A percentile compares a stretch with the other conserved stretches of the same genome.
phyloP scores from a whole-genome alignment of 2,113 vertebrate species.

The Clarias macrocephalus region DNA sequence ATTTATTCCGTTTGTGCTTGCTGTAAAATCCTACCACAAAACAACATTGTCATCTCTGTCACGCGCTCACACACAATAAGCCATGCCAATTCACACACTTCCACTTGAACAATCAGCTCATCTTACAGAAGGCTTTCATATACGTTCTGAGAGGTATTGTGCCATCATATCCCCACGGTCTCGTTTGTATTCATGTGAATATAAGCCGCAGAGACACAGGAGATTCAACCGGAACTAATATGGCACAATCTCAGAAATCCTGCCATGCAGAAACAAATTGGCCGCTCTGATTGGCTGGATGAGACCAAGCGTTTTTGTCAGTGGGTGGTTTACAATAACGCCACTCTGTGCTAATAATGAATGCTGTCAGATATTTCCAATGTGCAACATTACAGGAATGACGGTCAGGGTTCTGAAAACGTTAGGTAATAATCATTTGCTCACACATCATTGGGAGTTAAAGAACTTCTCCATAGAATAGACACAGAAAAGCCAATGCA shows the following conservation, averaged over 20 bases:
- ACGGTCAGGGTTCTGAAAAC: background rate
- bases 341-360: background rate
- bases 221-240: slow-evolving; percentile 40
- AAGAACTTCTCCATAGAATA: background rate
- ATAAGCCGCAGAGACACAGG: slow-evolving; percentile 34
- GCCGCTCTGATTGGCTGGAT: slow-evolving; percentile 18
- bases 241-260: slow-evolving; percentile 9
- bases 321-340: background rate
- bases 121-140: slow-evolving; percentile 24
- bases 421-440: background rate
- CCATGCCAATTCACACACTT: slow-evolving; percentile 25
- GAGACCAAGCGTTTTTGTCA: background rate
- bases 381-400: background rate
- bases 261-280: slow-evolving; percentile 22
- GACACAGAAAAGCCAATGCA: no score
- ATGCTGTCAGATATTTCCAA: background rate
- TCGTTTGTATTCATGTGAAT: slow-evolving; percentile 27
- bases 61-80: slow-evolving; percentile 5
- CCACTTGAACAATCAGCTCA: slow-evolving; percentile 31
- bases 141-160: slow-evolving; percentile 17
- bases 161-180: background rate
- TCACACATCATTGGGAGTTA: background rate
- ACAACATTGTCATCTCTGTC: background rate
- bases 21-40: background rate
- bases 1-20: background rate